Evolutionary conservation across 2,888 invertebrate species (phyloP), one percentile per base, ranked within the genome.

Genomic region (Barypeithes pellucidus): DNA sequence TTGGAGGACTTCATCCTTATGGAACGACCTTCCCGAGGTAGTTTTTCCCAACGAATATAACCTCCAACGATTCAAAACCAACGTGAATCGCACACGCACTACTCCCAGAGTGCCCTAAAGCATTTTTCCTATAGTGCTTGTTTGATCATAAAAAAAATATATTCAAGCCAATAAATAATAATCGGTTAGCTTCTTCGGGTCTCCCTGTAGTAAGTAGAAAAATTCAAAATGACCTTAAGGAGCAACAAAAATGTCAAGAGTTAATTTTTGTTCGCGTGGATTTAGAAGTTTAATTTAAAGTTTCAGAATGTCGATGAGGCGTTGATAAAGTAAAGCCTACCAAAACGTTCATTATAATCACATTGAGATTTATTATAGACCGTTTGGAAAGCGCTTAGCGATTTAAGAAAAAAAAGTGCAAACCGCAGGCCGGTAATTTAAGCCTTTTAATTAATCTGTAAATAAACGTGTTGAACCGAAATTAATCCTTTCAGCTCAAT

Each of bases 321-420:
- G 67, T 67, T 73, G 75, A 76, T 76, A 76, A 76, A 73, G 73
- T 73, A 69, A 72, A 65, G 73, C 67, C 61, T 69, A 68, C 72
- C 65, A 52, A 75, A 75, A 68, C 20, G 63, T 69, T 57, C 66
- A 72, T 72, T 75, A 75, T 67, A 75, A 59, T 74, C 74, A 39
- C 62, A 20, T 45, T 47, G 52, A 75, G 72, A 75, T 75, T 75
- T 72, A 75, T 75, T 65, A 52, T 20, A 59, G 41, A 61, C 75
- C 75, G 65, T 67, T 72, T 69, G 20, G 72, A 57, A 57, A 62
- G 43, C 52, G 69, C 33, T 33, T 61, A 47, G 59, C 67, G 57
- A 41, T 36, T 65, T n/a, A 65, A 69, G 50, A 68, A 63, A 24
- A 47, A 50, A 45, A 62, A 33, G 4, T 18, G 61, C 33, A 65